Percentiles rank a stretch among this genome's conserved stretches.
phyloP scores from a whole-genome alignment of 2,113 vertebrate species.

The Callipepla squamata region DNA sequence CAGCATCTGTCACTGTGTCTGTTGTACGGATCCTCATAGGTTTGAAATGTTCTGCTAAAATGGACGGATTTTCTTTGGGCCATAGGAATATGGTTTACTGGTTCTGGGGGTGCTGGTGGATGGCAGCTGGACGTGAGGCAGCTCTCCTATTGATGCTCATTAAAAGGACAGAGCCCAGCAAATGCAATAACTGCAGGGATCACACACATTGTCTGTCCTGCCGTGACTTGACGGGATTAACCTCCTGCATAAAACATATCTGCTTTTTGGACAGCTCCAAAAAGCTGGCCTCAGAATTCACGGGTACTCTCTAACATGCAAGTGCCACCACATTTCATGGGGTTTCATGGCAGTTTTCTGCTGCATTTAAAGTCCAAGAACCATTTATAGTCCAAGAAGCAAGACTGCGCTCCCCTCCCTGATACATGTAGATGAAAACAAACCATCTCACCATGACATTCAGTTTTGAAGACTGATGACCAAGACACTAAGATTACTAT shows the following conservation, averaged over 20 bases:
- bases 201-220: background rate
- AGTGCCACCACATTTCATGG: background rate
- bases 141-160: background rate
- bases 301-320: fast-evolving
- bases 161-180: background rate
- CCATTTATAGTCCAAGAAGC: background rate
- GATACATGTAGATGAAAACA: no score
- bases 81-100: fast-evolving
- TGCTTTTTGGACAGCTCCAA: slow-evolving; percentile 18
- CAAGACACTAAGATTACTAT: background rate
- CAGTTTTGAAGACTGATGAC: background rate
- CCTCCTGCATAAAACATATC: slow-evolving; percentile 40
- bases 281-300: background rate
- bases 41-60: background rate
- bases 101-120: no score
- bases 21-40: background rate
- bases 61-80: background rate
- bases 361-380: background rate
- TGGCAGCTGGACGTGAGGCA: background rate
- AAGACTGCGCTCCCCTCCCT: background rate
- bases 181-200: background rate
- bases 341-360: background rate
- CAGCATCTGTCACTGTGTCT: background rate
- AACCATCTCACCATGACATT: background rate
- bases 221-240: slow-evolving; percentile 32